Conservation (phyloP, 2,797 vertebrate genomes). For the Ctenochaetus hawaiiensis region DNA sequence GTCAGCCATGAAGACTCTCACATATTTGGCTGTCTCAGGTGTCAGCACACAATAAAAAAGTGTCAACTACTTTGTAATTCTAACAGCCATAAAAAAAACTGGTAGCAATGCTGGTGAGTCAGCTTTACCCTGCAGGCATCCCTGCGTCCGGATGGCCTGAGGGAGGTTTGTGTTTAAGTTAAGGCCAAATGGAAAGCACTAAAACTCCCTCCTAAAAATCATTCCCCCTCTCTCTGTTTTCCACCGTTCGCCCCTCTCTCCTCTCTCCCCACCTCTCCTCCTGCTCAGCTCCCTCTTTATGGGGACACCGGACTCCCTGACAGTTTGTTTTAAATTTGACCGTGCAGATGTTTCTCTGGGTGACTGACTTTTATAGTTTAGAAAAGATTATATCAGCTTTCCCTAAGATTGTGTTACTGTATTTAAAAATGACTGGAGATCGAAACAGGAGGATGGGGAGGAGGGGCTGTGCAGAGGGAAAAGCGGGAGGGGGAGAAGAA, state of each 20-base stretch:
- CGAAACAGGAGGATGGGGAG: conserved; percentile 26
- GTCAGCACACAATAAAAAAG: conserved; percentile 66
- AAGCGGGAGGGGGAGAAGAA: conserved; percentile 20
- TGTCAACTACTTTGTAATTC: conserved; percentile 64
- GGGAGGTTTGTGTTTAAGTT: conserved; percentile 71
- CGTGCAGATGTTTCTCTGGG: conserved; percentile 97
- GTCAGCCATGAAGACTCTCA: conserved; percentile 33
- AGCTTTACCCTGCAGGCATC: conserved; percentile 61
- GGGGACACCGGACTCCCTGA: conserved; percentile 94
- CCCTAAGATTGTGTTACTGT: conserved; percentile 98
- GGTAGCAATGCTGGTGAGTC: conserved; percentile 53
- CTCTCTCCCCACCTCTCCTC: conserved; percentile 31
- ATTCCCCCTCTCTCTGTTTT: conserved; percentile 66
- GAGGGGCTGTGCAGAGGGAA: neutral
- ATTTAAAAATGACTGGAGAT: conserved; percentile 87
- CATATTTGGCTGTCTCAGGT: conserved; percentile 50
- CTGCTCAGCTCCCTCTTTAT: conserved; percentile 86
- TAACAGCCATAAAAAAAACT: conserved; percentile 57
- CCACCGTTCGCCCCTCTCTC: conserved; percentile 50
- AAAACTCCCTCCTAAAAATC: conserved; percentile 69
- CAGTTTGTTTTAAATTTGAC: conserved; percentile 99
- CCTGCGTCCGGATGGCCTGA: conserved; percentile 55
- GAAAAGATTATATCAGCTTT: conserved; percentile 99
- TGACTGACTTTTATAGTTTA: conserved; percentile 99
- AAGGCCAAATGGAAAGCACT: conserved; percentile 75